A percentile compares a stretch with the other conserved stretches of the same genome.
These are phyloP conservation scores for Crocodylus rhombifer DNA, from an alignment of 2,797 vertebrate species.

Conservation along the genomic window DNA sequence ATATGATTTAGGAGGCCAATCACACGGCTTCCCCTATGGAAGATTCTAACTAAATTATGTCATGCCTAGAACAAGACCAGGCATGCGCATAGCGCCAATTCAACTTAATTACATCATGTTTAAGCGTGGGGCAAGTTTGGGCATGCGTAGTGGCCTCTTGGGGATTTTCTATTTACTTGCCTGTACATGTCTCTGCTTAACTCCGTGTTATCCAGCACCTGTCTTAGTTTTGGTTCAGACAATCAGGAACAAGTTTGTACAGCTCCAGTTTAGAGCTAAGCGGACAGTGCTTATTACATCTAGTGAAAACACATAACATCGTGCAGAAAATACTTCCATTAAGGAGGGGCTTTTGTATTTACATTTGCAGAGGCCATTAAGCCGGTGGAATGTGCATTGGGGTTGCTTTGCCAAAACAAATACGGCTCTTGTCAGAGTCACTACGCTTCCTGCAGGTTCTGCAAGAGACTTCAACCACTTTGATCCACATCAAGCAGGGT, in stretches of 20 bases:
- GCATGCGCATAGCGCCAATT: too few relatives aligned
- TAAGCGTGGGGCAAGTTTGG: too few relatives aligned
- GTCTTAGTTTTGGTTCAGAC: too few relatives aligned
- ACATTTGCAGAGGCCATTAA: slow-evolving; percentile 71
- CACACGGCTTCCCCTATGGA: too few relatives aligned
- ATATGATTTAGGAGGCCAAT: too few relatives aligned
- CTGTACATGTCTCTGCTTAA: too few relatives aligned
- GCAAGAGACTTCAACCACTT: slow-evolving; percentile 54
- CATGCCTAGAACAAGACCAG: too few relatives aligned
- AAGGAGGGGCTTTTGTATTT: slow-evolving; percentile 52
- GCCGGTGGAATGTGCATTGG: slow-evolving; percentile 66
- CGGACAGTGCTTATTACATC: background rate
- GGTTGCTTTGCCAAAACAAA: slow-evolving; percentile 64
- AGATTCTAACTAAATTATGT: too few relatives aligned
- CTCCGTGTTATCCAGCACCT: too few relatives aligned
- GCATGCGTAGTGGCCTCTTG: too few relatives aligned
- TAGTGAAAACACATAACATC: slow-evolving; percentile 29
- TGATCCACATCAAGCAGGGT: slow-evolving; percentile 50
- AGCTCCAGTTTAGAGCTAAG: background rate
- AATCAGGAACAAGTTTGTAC: background rate
- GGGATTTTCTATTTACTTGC: too few relatives aligned
- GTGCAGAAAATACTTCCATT: slow-evolving; percentile 37
- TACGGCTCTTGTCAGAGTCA: slow-evolving; percentile 42
- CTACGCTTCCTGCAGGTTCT: slow-evolving; percentile 43
- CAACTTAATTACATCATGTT: too few relatives aligned